These are phyloP conservation scores for Holothuria scabra DNA, from an alignment of 53 echinoderm and acorn worm species.

Conservation along the genomic window DNA sequence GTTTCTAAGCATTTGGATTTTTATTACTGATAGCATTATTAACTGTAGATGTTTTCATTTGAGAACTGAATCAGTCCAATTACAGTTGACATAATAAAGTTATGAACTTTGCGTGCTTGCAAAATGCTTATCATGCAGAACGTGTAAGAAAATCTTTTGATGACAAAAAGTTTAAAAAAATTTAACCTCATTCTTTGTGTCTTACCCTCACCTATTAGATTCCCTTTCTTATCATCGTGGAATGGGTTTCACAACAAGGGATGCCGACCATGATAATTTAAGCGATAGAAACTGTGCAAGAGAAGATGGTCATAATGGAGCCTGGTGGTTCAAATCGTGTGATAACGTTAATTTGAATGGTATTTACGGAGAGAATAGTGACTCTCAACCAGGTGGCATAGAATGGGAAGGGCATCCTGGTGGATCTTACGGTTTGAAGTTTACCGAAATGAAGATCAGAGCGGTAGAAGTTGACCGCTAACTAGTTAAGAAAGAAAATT, in stretches of 20 bases:
- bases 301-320: background rate
- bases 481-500: too few relatives aligned
- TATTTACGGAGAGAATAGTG: background rate
- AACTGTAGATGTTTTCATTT: too few relatives aligned
- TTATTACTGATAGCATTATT: too few relatives aligned
- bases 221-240: background rate
- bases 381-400: background rate
- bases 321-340: background rate
- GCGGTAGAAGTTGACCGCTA: background rate
- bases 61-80: too few relatives aligned
- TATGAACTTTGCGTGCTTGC: too few relatives aligned
- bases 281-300: background rate
- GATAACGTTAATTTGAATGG: background rate
- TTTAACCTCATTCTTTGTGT: too few relatives aligned
- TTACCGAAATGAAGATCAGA: constrained; percentile 6
- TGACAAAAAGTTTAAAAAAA: too few relatives aligned
- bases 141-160: too few relatives aligned
- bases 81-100: too few relatives aligned
- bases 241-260: background rate
- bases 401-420: background rate
- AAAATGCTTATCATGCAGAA: too few relatives aligned
- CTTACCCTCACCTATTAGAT: background rate
- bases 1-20: too few relatives aligned
- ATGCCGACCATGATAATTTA: background rate
- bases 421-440: background rate